Base-by-base conservation (phyloP, 2,888 invertebrate genomes). In the Eupithecia dodoneata region DNA sequence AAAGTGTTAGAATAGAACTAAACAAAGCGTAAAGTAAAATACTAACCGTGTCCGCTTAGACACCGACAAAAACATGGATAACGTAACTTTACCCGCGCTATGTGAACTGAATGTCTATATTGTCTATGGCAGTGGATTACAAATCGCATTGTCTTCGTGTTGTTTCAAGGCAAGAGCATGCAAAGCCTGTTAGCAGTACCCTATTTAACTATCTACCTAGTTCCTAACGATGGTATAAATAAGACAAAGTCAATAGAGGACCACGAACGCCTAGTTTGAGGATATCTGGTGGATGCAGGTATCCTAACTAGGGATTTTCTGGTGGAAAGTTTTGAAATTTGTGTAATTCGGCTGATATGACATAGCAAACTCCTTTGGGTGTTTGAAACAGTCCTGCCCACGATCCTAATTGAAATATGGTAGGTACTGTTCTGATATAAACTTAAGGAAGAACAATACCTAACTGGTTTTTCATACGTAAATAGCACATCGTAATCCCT, bases 91-190 rank as follows among this genome's bases (percentile, higher is more conserved):
- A 83, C 81, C 80, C 74, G 44, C 73, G 52, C 55, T 74, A 42
- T 74, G 78, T 75, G 69, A 73, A 77, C 76, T 66, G 76, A 79
- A 74, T 76, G 77, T 72, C 78, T 79, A 81, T 44, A 69, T 69
- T 69, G 67, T 69, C 67, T 47, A 70, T 81, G 72, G 75, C 76
- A 74, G 81, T 80, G 76, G 81, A 80, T 85, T 85, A 82, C 83
- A 83, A 85, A 86, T 86, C 75, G 82, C 81, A 85, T 86, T 87
- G 87, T 87, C 83, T 85, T 75, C 71, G 76, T 80, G 79, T 83
- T 69, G 82, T 86, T 85, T 85, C 85, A 87, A 87, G 87, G 87
- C 81, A 81, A 84, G 80, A 76, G 81, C 83, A 81, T 79, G 80
- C 81, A 81, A 70, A 81, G 81, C 81, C 75, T 78, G 76, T 80